Base-by-base conservation (phyloP, 2,113 vertebrate species). In the Sebastes schlegelii region DNA sequence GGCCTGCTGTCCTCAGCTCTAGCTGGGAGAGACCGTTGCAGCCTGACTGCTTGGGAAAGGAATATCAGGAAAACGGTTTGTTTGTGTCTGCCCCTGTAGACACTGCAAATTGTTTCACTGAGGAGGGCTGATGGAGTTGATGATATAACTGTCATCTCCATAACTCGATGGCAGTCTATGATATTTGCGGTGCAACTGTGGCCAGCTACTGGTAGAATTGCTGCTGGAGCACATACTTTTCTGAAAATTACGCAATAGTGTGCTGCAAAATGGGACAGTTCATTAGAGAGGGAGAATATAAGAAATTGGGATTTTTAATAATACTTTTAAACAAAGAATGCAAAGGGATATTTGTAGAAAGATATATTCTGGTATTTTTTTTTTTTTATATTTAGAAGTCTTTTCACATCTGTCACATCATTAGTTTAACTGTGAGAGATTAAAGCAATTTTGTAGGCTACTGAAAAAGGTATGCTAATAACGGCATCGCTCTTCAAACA, bases 101-200 rank as follows among this genome's bases (percentile, higher is more conserved):
- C 83, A 71, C 78, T 48, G 81, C 74, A 89, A 90, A 93, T 88
- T 86, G 82, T 93, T 94, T 92, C 73, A 82, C 82, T 19, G 90
- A 87, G 82, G 74, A 88, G 75, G 54, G 76, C 86, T 85, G 90
- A 90, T 90, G 78, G 88, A 79, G 74, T 69, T 93, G 89, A 91
- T 89, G 86, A 93, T 90, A 87, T 89, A 92, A 92, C 83, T 85
- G 86, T 87, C 88, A 92, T 93, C 86, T 91, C 89, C 89, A 86
- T 88, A 92, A 90, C 89, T 82, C 85, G 80, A 89, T 89, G 79
- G 84, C 71, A 84, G 72, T 75, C 81, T 85, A 65, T 82, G 86
- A 90, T 91, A 91, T 84, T 60, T 85, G 72, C 70, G 21, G 60
- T 77, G 82, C 43, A 79, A 83, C 78, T 80, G 58, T 62, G 84